Evolutionary conservation across 1,140 invertebrate species (phyloP).

Genomic region (Lordiphosa mommai): DNA sequence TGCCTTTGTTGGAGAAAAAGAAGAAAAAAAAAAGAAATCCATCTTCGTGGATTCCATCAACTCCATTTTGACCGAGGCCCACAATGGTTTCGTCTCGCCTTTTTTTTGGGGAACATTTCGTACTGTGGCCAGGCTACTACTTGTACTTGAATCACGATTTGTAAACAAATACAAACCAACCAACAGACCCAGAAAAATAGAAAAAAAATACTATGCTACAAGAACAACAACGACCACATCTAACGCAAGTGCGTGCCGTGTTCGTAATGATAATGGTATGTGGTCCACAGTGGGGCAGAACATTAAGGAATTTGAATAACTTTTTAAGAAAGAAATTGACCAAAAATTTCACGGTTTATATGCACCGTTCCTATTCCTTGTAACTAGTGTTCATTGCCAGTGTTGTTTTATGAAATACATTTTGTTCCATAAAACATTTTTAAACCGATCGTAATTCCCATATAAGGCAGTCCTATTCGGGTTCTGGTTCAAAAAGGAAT

Average conservation of each 20-base stretch:
- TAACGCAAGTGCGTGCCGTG: slow-evolving; percentile 53
- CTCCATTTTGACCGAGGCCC: slow-evolving; percentile 9
- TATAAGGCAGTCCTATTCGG: no score
- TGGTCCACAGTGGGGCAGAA: slow-evolving; percentile 25
- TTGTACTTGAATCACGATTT: slow-evolving; percentile 77
- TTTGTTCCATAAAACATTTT: no score
- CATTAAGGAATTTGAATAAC: no score
- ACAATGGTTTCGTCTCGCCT: slow-evolving; percentile 21
- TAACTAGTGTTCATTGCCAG: no score
- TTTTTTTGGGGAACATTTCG: slow-evolving; percentile 47
- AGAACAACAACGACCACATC: slow-evolving; percentile 17
- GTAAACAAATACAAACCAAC: slow-evolving; percentile 67
- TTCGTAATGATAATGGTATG: slow-evolving; percentile 59
- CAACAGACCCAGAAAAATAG: slow-evolving; percentile 1
- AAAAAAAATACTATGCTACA: not conserved
- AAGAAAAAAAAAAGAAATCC: slow-evolving; percentile 63
- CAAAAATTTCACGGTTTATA: not conserved
- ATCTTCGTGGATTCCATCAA: slow-evolving; percentile 54
- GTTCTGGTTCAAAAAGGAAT: no score
- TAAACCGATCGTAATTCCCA: no score
- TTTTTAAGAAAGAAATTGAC: not conserved
- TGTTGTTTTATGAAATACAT: no score
- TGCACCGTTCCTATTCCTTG: not conserved
- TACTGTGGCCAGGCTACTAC: slow-evolving; percentile 51
- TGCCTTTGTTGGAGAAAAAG: slow-evolving; percentile 55